Conservation (phyloP, 2,888 invertebrate genomes). For the Serripes groenlandicus region DNA sequence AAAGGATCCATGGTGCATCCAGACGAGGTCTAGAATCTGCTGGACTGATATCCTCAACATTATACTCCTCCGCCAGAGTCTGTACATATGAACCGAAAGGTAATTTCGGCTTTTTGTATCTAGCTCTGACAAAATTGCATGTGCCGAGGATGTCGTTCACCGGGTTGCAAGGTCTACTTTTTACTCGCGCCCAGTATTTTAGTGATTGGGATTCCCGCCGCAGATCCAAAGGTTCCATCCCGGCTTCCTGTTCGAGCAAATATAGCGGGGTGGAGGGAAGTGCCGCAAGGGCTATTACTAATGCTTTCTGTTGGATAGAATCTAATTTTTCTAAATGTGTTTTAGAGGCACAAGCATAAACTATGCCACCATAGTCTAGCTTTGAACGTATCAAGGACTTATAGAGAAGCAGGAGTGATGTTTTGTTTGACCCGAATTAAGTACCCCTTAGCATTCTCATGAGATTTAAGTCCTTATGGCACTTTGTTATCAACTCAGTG, state of each 20-base stretch:
- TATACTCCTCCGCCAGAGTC: not conserved
- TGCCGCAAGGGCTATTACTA: conserved; percentile 17
- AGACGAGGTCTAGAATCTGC: not conserved
- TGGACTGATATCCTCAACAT: not conserved
- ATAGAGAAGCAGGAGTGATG: not conserved
- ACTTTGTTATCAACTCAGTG: not conserved
- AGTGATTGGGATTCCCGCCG: not conserved
- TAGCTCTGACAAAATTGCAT: not conserved
- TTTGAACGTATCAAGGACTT: conserved; percentile 19
- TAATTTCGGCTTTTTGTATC: not conserved
- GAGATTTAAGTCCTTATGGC: conserved; percentile 12
- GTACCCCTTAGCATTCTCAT: conserved; percentile 27
- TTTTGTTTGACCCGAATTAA: conserved; percentile 11
- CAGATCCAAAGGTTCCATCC: not conserved
- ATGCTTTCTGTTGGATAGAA: conserved; percentile 1
- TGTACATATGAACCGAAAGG: not conserved
- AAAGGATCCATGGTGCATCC: not conserved
- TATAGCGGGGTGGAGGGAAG: not conserved
- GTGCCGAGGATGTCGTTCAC: conserved; percentile 15
- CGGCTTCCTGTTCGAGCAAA: conserved; percentile 3
- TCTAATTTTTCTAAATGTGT: not conserved
- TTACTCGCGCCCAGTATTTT: conserved; percentile 15
- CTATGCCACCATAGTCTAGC: conserved; percentile 18
- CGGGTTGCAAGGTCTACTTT: not conserved
- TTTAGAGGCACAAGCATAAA: conserved; percentile 7